Evolutionary conservation across 2,797 vertebrate genomes (phyloP).

Genomic region (Poeciliopsis turneri): DNA sequence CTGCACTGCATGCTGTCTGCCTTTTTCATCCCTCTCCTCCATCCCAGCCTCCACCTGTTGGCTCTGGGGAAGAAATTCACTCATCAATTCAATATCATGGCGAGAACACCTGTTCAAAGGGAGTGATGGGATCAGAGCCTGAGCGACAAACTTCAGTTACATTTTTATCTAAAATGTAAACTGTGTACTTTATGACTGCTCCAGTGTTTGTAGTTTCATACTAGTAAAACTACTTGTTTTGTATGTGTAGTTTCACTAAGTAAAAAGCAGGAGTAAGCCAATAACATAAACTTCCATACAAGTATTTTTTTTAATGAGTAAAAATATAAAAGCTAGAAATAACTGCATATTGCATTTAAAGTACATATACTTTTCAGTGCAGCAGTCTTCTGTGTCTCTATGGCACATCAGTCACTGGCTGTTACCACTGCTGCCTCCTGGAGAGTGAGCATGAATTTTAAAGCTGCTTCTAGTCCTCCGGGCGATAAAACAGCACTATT

Average conservation of each 20-base stretch:
- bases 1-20: background rate
- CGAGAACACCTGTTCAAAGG: constrained; percentile 1
- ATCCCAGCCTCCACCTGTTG: background rate
- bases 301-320: background rate
- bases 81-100: constrained; percentile 5
- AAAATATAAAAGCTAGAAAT: background rate
- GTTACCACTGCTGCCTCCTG: constrained; percentile 43
- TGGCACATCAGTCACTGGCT: constrained; percentile 60
- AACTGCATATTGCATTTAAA: constrained; percentile 18
- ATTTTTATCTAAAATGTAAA: background rate
- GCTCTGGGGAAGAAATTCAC: background rate
- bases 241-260: background rate
- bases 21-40: background rate
- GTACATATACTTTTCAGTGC: constrained; percentile 30
- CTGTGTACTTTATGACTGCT: background rate
- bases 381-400: constrained; percentile 49
- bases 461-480: constrained; percentile 64
- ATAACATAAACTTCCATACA: background rate
- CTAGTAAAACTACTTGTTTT: background rate
- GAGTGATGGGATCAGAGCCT: background rate
- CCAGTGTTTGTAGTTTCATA: background rate
- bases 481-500: constrained; percentile 70
- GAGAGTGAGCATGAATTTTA: constrained; percentile 76
- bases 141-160: background rate
- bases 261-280: background rate